phyloP scores from a whole-genome alignment of 2,113 vertebrate species.

The Phalacrocorax pelagicus region DNA sequence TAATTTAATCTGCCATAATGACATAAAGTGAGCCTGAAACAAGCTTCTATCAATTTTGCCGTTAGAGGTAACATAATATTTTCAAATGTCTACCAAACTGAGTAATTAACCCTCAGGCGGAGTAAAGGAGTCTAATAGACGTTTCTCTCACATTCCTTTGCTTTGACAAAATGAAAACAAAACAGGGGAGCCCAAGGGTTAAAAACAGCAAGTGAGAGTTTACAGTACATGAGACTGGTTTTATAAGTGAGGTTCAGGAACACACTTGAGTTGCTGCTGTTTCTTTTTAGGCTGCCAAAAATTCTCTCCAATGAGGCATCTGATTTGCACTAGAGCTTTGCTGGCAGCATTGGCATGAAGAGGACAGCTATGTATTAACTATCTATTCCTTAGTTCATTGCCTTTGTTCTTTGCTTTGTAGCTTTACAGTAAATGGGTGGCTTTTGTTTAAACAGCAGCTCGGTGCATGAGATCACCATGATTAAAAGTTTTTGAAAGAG shows the following conservation, averaged over 20 bases:
- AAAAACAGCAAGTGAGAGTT: slow-evolving; percentile 14
- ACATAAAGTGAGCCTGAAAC: slow-evolving; percentile 67
- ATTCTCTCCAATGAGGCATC: background rate
- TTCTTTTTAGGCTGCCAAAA: background rate
- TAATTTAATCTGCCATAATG: slow-evolving; percentile 73
- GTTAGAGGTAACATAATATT: slow-evolving; percentile 72
- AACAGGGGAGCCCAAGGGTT: background rate
- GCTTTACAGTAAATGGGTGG: background rate
- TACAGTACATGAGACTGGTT: background rate
- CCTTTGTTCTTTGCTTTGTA: slow-evolving; percentile 1
- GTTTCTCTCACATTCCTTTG: slow-evolving; percentile 8
- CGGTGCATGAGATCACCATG: background rate
- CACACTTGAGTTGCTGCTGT: background rate
- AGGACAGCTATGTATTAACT: background rate
- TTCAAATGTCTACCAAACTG: slow-evolving; percentile 66
- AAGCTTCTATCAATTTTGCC: slow-evolving; percentile 67
- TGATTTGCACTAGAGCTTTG: background rate
- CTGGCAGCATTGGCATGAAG: background rate
- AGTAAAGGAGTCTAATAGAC: slow-evolving; percentile 34
- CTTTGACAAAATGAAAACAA: slow-evolving; percentile 19
- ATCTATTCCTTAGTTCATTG: background rate
- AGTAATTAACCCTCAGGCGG: slow-evolving; percentile 62
- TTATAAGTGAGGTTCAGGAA: background rate
- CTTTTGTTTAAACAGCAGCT: background rate
- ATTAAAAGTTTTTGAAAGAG: background rate